phyloP scores from a whole-genome alignment of 2,888 invertebrate species.

The Mythimna vitellina region DNA sequence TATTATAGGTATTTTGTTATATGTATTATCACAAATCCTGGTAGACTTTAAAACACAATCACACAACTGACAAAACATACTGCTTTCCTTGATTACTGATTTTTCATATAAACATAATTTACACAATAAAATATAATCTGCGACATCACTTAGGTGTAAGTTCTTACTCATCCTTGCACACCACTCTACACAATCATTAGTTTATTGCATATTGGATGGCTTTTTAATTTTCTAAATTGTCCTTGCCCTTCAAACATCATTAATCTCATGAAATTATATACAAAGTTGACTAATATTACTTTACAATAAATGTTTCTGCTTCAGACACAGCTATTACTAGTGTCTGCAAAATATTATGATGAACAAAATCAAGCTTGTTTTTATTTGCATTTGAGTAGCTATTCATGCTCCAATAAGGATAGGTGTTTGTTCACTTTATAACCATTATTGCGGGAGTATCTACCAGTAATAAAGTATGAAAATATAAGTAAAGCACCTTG shows the following conservation, averaged over 20 bases:
- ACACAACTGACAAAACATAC: slow-evolving; percentile 91
- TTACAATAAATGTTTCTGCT: slow-evolving; percentile 85
- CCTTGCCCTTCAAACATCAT: slow-evolving; percentile 83
- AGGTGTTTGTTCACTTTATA: slow-evolving; percentile 79
- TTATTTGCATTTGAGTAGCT: slow-evolving; percentile 76
- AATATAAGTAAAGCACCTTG: slow-evolving; percentile 91
- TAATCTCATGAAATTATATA: slow-evolving; percentile 90
- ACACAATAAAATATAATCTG: slow-evolving; percentile 90
- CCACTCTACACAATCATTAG: slow-evolving; percentile 88
- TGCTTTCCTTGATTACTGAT: slow-evolving; percentile 89
- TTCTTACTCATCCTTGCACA: slow-evolving; percentile 85
- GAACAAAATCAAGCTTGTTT: slow-evolving; percentile 80
- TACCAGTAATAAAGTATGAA: slow-evolving; percentile 91
- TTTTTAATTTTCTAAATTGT: slow-evolving; percentile 87
- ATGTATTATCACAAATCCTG: slow-evolving; percentile 94
- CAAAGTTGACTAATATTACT: slow-evolving; percentile 89
- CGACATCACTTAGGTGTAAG: slow-evolving; percentile 88
- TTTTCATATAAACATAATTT: slow-evolving; percentile 90
- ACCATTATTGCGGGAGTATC: slow-evolving; percentile 89
- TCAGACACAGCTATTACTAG: slow-evolving; percentile 73
- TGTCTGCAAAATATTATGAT: slow-evolving; percentile 74
- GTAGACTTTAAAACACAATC: slow-evolving; percentile 93
- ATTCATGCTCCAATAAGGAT: slow-evolving; percentile 74
- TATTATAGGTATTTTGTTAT: slow-evolving; percentile 92
- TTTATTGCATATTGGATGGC: slow-evolving; percentile 90